phyloP scores from a whole-genome alignment of 2,797 vertebrate species.

The Phoeniculus purpureus region DNA sequence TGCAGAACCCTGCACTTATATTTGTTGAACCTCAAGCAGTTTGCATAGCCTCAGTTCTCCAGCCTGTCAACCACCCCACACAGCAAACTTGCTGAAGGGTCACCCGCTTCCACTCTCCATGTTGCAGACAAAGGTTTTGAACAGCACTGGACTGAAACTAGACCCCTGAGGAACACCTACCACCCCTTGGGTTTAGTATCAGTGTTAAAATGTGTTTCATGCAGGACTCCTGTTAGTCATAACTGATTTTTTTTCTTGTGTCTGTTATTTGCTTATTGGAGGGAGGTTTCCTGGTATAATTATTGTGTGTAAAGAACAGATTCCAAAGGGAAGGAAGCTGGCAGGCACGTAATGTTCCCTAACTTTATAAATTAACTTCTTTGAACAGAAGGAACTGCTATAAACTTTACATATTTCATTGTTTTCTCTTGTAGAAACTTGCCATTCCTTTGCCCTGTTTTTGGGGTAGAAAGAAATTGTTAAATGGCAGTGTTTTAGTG shows the following conservation, averaged over 20 bases:
- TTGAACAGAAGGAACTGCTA: not conserved
- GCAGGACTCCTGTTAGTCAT: not conserved
- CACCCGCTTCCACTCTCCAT: too few species aligned
- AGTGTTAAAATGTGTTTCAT: not conserved
- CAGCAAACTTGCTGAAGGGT: too few species aligned
- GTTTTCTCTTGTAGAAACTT: not conserved
- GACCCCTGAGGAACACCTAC: too few species aligned
- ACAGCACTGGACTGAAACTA: too few species aligned
- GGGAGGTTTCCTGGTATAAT: not conserved
- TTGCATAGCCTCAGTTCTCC: too few species aligned
- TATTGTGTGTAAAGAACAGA: not conserved
- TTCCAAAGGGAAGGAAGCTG: constrained; percentile 20
- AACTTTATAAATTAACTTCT: constrained; percentile 51
- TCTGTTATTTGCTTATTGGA: not conserved
- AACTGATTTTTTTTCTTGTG: not conserved
- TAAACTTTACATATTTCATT: constrained; percentile 25
- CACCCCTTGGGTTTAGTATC: not conserved
- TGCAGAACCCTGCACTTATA: too few species aligned
- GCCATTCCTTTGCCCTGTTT: not conserved
- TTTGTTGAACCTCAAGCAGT: too few species aligned
- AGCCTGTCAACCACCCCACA: too few species aligned
- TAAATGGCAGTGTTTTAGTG: not conserved
- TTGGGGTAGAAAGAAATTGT: not conserved
- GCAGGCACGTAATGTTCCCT: constrained; percentile 1
- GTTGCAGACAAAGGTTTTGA: too few species aligned